Base-by-base conservation (phyloP, 2,888 invertebrate species). In the Ligdia adustata region DNA sequence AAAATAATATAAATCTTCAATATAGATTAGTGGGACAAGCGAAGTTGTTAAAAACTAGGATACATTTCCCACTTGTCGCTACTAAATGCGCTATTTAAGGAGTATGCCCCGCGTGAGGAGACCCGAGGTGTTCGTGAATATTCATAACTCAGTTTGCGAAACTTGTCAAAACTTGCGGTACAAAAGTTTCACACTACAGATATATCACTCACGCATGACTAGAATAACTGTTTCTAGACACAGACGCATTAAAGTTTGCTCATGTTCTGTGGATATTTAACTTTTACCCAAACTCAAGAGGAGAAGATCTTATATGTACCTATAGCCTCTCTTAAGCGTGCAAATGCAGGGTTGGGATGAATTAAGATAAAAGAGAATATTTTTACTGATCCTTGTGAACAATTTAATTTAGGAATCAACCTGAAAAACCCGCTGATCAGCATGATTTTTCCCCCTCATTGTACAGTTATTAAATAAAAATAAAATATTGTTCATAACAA, bases 121-220 rank as follows among this genome's bases (percentile, higher is more conserved):
- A 75, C 72, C 68, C 66, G 56, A 57, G 69, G 71, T 73, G 75
- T 74, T 71, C 73, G 63, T 82, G 82, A 82, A 83, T 84, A 84
- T 84, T 82, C 82, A 82, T 81, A 72, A 70, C 66, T 68, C 61
- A 63, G 63, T 72, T 74, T 68, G 61, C 55, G 43, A 62, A 76
- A 78, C 71, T 74, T 74, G 58, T 51, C 49, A 53, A 47, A 59
- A 54, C 45, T 52, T 55, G 55, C 15, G 22, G 31, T 22, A 43
- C 45, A 13, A 62, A 74, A 70, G 69, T 78, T 77, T 70, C 66
- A 54, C 65, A 57, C 64, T 60, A 34, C 40, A 46, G 57, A 66
- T 69, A 62, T 65, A 68, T 60, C 61, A 69, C 57, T 66, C 58
- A 57, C 59, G 52, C 58, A 54, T 47, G 50, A 60, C 62, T 61